These are phyloP conservation scores for Parochlus steinenii DNA, from an alignment of 2,888 invertebrate species.

Conservation along the genomic window DNA sequence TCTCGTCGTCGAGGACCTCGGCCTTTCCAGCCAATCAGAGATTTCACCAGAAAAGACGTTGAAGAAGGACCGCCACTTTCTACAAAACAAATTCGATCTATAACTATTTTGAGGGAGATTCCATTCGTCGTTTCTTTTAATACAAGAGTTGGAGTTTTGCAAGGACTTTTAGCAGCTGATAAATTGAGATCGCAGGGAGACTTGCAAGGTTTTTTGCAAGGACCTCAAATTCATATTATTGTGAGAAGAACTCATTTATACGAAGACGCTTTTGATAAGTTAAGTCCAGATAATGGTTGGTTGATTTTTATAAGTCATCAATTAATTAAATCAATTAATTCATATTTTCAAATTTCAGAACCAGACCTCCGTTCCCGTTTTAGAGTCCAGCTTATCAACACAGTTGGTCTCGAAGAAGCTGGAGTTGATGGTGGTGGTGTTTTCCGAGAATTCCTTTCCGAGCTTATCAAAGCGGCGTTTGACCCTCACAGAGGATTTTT, in stretches of 20 bases:
- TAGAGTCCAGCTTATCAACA: slow-evolving; percentile 78
- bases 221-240: slow-evolving; percentile 56
- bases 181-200: slow-evolving; percentile 25
- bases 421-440: slow-evolving; percentile 97
- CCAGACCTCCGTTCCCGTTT: slow-evolving; percentile 73
- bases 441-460: slow-evolving; percentile 87
- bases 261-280: slow-evolving; percentile 92
- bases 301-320: slow-evolving; percentile 6
- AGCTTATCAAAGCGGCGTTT: slow-evolving; percentile 85
- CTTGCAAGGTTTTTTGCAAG: slow-evolving; percentile 53
- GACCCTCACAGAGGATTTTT: slow-evolving; percentile 95
- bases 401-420: slow-evolving; percentile 81
- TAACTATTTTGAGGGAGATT: slow-evolving; percentile 77
- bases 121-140: slow-evolving; percentile 90
- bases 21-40: slow-evolving; percentile 38
- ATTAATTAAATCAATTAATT: slow-evolving; percentile 4
- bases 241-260: slow-evolving; percentile 86
- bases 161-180: slow-evolving; percentile 42
- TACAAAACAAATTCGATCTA: slow-evolving; percentile 70
- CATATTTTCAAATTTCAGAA: slow-evolving; percentile 35
- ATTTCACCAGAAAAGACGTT: slow-evolving; percentile 38
- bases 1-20: slow-evolving; percentile 32
- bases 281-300: slow-evolving; percentile 76
- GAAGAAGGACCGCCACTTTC: slow-evolving; percentile 70
- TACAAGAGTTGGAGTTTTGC: slow-evolving; percentile 71